These are phyloP conservation scores for Perognathus longimembris DNA, from an alignment of 2,113 vertebrate species.

Conservation along the genomic window DNA sequence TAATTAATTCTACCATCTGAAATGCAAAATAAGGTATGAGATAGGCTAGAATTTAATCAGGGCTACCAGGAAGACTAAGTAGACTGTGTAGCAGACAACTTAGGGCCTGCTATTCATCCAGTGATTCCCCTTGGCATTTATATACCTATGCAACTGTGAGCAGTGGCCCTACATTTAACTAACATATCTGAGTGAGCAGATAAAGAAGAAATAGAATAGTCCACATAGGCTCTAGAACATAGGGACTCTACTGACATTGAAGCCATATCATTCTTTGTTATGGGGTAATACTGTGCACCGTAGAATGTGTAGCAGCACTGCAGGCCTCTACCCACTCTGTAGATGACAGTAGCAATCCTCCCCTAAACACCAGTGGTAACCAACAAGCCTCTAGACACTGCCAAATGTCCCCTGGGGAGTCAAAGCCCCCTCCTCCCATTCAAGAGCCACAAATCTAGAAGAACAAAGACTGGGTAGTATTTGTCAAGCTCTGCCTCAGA, in stretches of 20 bases:
- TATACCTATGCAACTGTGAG: neutral
- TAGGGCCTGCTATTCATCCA: neutral
- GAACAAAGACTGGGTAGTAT: constrained; percentile 1
- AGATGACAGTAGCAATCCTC: neutral
- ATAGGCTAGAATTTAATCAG: neutral
- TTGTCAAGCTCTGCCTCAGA: neutral
- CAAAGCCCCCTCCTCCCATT: neutral
- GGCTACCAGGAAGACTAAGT: neutral
- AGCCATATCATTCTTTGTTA: neutral
- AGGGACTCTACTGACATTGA: neutral
- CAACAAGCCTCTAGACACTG: constrained; percentile 1
- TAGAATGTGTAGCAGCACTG: neutral
- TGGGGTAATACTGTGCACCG: neutral
- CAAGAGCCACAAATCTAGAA: neutral
- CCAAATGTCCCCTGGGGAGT: neutral
- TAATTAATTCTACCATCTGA: neutral
- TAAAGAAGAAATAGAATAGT: neutral
- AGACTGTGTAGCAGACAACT: neutral
- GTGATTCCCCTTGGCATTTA: neutral
- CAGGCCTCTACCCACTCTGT: neutral
- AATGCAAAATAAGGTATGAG: neutral
- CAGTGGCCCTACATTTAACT: neutral
- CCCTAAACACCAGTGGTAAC: neutral
- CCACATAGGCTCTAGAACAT: neutral
- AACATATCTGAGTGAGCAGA: neutral